These are phyloP conservation scores for Copidosoma aretas DNA, from an alignment of 2,888 invertebrate genomes.

Conservation along the genomic window DNA sequence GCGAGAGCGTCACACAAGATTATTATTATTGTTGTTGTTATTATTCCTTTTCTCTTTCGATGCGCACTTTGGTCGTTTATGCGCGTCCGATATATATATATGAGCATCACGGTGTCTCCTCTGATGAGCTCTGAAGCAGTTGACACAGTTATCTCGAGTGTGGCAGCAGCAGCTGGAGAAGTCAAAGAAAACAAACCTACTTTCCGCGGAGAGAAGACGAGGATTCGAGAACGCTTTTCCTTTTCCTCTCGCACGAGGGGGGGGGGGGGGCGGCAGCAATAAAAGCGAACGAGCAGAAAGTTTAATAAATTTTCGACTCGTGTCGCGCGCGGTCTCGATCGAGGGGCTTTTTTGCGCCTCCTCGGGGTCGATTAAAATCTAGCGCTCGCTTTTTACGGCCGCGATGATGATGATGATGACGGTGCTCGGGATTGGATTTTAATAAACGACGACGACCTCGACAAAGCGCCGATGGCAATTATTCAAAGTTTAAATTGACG, in stretches of 20 bases:
- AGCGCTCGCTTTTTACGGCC: too few relatives aligned
- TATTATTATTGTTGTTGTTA: neutral
- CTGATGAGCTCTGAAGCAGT: slow-evolving; percentile 15
- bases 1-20: neutral
- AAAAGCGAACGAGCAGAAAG: slow-evolving; percentile 16
- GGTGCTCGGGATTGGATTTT: too few relatives aligned
- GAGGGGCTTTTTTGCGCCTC: neutral
- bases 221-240: slow-evolving; percentile 10
- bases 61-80: slow-evolving; percentile 9
- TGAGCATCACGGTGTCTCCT: too few relatives aligned
- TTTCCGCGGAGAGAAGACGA: slow-evolving; percentile 13
- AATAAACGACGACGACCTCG: too few relatives aligned
- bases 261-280: neutral
- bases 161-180: too few relatives aligned
- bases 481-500: too few relatives aligned
- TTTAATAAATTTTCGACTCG: slow-evolving; percentile 11
- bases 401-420: too few relatives aligned
- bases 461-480: too few relatives aligned
- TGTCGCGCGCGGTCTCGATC: neutral
- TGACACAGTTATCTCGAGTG: slow-evolving; percentile 21
- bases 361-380: too few relatives aligned
- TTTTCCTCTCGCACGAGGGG: neutral
- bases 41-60: slow-evolving; percentile 1
- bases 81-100: too few relatives aligned
- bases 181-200: slow-evolving; percentile 27